phyloP scores from a whole-genome alignment of 2,113 vertebrate species.

The Siniperca chuatsi region DNA sequence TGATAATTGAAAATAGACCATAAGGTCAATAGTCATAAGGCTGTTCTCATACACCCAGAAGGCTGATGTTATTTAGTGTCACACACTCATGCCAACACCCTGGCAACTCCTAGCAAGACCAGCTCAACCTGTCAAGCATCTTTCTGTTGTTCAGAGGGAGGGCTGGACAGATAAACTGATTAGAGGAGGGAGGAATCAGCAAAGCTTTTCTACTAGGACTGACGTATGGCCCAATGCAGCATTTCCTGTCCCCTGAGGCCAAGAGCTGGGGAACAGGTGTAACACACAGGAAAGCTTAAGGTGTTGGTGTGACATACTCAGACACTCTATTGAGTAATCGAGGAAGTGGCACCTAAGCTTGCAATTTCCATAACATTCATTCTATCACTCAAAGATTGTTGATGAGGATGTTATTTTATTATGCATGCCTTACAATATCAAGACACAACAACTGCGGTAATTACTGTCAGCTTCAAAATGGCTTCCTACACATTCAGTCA shows the following conservation, averaged over 20 bases:
- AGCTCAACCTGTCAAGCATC: conserved; percentile 67
- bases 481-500: background rate
- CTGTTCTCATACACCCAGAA: conserved; percentile 28
- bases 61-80: conserved; percentile 34
- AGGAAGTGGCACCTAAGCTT: background rate
- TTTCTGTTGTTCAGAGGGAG: conserved; percentile 19
- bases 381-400: background rate
- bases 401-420: background rate
- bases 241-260: background rate
- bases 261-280: background rate
- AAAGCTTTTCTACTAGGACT: background rate
- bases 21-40: conserved; percentile 1
- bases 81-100: conserved; percentile 61
- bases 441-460: background rate
- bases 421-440: background rate
- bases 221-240: background rate
- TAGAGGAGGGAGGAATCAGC: background rate
- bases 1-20: conserved; percentile 21
- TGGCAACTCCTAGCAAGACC: conserved; percentile 57
- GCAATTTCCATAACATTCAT: background rate
- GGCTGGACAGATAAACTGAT: conserved; percentile 28
- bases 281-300: background rate
- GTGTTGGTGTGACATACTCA: background rate
- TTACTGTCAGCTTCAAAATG: background rate
- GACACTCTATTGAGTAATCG: background rate